Evolutionary conservation across 2,797 vertebrate genomes (phyloP).

Genomic region (Geotrypetes seraphini): DNA sequence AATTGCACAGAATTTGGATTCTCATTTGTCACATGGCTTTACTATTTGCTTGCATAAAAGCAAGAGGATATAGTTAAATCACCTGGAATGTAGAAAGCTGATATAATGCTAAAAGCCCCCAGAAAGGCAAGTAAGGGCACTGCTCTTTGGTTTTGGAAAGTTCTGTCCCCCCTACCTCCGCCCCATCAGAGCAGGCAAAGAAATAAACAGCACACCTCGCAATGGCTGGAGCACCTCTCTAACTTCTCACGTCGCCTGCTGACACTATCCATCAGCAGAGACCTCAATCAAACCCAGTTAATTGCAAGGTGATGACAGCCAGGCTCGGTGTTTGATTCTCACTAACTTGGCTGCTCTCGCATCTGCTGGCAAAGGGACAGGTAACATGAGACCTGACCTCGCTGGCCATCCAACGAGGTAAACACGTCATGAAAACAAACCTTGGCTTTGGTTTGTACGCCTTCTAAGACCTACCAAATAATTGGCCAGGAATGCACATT

Average conservation of each 20-base stretch:
- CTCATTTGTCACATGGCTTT: too few relatives aligned
- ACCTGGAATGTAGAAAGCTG: too few relatives aligned
- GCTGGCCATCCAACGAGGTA: too few relatives aligned
- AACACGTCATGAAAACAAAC: too few relatives aligned
- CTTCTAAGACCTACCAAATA: not conserved
- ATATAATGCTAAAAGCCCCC: too few relatives aligned
- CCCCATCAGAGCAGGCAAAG: not conserved
- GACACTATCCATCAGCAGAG: constrained; percentile 51
- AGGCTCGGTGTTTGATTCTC: constrained; percentile 43
- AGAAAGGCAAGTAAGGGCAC: constrained; percentile 3
- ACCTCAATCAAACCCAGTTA: constrained; percentile 57
- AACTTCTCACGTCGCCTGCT: constrained; percentile 56
- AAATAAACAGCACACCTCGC: constrained; percentile 1
- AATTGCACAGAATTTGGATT: too few relatives aligned
- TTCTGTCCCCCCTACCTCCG: too few relatives aligned
- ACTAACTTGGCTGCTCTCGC: constrained; percentile 38
- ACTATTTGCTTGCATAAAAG: too few relatives aligned
- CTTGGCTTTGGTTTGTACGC: too few relatives aligned
- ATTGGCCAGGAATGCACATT: not conserved
- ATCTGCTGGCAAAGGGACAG: constrained; percentile 14
- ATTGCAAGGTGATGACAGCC: constrained; percentile 68
- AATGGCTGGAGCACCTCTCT: constrained; percentile 43
- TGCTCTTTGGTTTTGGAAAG: constrained; percentile 18
- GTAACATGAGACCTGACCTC: constrained; percentile 30
- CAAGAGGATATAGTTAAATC: too few relatives aligned